Evolutionary conservation across 2,888 invertebrate genomes (phyloP).

Genomic region (Cyclophora albipunctata): DNA sequence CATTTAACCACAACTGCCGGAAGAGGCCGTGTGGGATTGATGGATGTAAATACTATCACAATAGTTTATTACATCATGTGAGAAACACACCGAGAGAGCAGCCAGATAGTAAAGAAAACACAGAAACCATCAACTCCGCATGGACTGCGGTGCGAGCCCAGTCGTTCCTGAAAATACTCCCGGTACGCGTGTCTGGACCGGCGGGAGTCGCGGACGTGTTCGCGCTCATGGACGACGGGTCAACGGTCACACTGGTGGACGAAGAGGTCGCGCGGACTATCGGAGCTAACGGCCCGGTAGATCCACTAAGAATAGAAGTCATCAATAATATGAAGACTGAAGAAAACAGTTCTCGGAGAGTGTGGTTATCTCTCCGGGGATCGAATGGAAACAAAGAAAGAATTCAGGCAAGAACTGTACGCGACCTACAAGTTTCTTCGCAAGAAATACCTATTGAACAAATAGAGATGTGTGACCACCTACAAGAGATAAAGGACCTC

Average conservation of each 20-base stretch:
- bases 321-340: slow-evolving; percentile 1
- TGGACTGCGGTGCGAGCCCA: neutral
- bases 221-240: slow-evolving; percentile 12
- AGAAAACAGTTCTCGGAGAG: neutral
- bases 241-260: slow-evolving; percentile 7
- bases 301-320: neutral
- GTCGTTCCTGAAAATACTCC: slow-evolving; percentile 3
- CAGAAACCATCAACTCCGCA: neutral
- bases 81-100: neutral
- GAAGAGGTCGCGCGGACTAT: slow-evolving; percentile 1
- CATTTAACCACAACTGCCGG: neutral
- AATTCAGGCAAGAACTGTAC: slow-evolving; percentile 1
- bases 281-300: slow-evolving; percentile 2
- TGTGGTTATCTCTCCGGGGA: neutral
- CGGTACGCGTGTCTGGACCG: slow-evolving; percentile 5
- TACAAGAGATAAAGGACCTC: neutral
- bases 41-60: neutral
- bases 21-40: neutral
- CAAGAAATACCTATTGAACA: neutral
- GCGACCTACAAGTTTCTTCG: neutral
- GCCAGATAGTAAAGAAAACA: neutral
- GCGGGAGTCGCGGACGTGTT: slow-evolving; percentile 1
- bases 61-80: neutral
- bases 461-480: neutral
- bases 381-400: neutral